A percentile compares a stretch with the other conserved stretches of the same genome.
Conservation (phyloP, 1,140 invertebrate species). For the Dendroctonus ponderosae region DNA sequence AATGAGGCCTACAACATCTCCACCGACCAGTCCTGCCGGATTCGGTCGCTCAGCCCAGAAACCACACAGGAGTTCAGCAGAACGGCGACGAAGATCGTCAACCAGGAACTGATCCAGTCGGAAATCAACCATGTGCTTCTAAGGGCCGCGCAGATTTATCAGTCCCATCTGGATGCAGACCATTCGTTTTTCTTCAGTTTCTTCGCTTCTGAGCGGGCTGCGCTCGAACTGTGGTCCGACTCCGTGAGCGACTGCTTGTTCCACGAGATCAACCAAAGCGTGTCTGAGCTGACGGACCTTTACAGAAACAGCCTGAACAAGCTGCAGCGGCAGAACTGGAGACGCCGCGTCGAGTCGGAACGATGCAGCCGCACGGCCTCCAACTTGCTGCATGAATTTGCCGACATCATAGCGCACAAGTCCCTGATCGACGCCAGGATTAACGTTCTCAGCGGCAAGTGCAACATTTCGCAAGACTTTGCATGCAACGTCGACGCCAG, state of each 20-base stretch:
- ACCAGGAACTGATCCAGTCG: constrained; percentile 68
- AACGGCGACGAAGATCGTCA: constrained; percentile 67
- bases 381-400: constrained; percentile 65
- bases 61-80: constrained; percentile 66
- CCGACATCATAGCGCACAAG: constrained; percentile 73
- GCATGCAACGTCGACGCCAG: constrained; percentile 6
- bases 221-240: constrained; percentile 67
- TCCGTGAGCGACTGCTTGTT: constrained; percentile 66
- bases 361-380: constrained; percentile 53
- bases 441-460: constrained; percentile 58
- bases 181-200: constrained; percentile 55
- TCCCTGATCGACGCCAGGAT: constrained; percentile 72
- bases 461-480: constrained; percentile 25
- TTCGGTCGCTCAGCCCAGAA: constrained; percentile 51
- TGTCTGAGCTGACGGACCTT: constrained; percentile 62
- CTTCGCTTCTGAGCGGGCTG: constrained; percentile 61
- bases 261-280: constrained; percentile 66
- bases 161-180: constrained; percentile 52
- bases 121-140: constrained; percentile 71
- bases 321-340: constrained; percentile 51
- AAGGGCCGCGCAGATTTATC: constrained; percentile 65
- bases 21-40: constrained; percentile 48
- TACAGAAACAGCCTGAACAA: constrained; percentile 61
- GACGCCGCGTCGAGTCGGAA: constrained; percentile 52
- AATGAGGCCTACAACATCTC: constrained; percentile 62